Evolutionary conservation across 2,113 vertebrate genomes (phyloP).

Genomic region (Gobius niger): DNA sequence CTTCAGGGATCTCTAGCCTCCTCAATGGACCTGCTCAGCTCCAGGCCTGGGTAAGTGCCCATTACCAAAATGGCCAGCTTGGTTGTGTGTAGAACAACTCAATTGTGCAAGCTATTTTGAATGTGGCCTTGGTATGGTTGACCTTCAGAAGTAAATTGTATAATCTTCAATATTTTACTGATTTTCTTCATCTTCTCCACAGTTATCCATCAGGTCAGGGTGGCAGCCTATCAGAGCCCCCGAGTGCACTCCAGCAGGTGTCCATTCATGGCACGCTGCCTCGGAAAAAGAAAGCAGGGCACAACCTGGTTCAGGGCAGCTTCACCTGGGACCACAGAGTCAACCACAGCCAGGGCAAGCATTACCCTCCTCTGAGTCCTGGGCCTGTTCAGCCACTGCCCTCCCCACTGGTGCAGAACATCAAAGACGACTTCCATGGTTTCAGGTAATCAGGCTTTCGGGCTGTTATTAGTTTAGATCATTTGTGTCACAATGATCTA

Average conservation of each 20-base stretch:
- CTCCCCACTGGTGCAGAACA: slow-evolving; percentile 73
- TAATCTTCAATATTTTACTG: too few relatives aligned
- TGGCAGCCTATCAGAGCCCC: slow-evolving; percentile 35
- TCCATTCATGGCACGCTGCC: slow-evolving; percentile 96
- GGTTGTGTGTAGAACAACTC: too few relatives aligned
- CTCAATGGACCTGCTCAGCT: slow-evolving; percentile 93
- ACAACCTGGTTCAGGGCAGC: slow-evolving; percentile 35
- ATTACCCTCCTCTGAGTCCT: slow-evolving; percentile 27
- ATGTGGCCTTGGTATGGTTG: too few relatives aligned
- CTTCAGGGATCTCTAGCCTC: slow-evolving; percentile 74
- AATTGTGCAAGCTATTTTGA: background rate
- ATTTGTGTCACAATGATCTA: too few relatives aligned
- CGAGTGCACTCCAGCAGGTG: slow-evolving; percentile 78
- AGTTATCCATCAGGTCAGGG: slow-evolving; percentile 38
- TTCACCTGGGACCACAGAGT: slow-evolving; percentile 61
- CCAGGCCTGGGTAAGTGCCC: slow-evolving; percentile 71
- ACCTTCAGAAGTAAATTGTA: too few relatives aligned
- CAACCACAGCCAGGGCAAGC: slow-evolving; percentile 49
- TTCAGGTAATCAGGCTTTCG: slow-evolving; percentile 76
- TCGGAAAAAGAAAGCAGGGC: slow-evolving; percentile 84
- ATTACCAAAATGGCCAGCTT: background rate
- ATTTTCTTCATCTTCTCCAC: background rate
- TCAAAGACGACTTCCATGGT: slow-evolving; percentile 79
- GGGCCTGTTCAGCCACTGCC: slow-evolving; percentile 58
- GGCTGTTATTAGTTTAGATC: too few relatives aligned